Evolutionary conservation across 2,797 vertebrate genomes (phyloP).

Genomic region (Darevskia nairensis): DNA sequence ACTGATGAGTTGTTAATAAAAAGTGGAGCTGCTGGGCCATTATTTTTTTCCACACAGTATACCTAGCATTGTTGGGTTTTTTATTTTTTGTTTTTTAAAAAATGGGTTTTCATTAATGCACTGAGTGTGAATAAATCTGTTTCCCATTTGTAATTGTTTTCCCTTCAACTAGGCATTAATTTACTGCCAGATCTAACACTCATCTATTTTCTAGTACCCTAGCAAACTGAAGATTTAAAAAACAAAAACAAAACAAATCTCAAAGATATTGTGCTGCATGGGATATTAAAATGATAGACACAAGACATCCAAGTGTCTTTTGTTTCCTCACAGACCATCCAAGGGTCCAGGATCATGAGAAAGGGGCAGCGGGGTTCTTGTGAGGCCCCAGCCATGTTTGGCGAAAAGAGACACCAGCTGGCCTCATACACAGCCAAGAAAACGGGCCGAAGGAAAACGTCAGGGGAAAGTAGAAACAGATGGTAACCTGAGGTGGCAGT

Average conservation of each 20-base stretch:
- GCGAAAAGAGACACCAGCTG: slow-evolving; percentile 79
- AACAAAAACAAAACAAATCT: slow-evolving; percentile 38
- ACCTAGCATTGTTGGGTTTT: slow-evolving; percentile 79
- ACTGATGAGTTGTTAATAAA: slow-evolving; percentile 92
- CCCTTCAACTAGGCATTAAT: slow-evolving; percentile 91
- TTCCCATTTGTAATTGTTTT: slow-evolving; percentile 93
- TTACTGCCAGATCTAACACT: slow-evolving; percentile 83
- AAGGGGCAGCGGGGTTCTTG: slow-evolving; percentile 70
- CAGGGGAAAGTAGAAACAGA: slow-evolving; percentile 84
- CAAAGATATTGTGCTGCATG: slow-evolving; percentile 34
- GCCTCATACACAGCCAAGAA: slow-evolving; percentile 76
- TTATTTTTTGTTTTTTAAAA: slow-evolving; percentile 56
- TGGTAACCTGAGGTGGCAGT: slow-evolving; percentile 81
- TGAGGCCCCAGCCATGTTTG: slow-evolving; percentile 60
- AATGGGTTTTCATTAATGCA: slow-evolving; percentile 87
- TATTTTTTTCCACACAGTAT: slow-evolving; percentile 86
- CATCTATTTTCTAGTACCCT: slow-evolving; percentile 78
- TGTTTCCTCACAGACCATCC: slow-evolving; percentile 11
- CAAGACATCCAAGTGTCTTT: background rate
- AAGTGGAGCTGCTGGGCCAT: slow-evolving; percentile 87
- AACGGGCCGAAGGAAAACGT: slow-evolving; percentile 71
- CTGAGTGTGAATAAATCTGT: slow-evolving; percentile 93
- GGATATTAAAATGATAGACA: slow-evolving; percentile 46
- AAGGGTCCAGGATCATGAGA: slow-evolving; percentile 57
- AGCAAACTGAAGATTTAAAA: slow-evolving; percentile 58